Percentiles rank a stretch among this genome's conserved stretches.
phyloP scores from a whole-genome alignment of 30 jellyfish, hydroid and myxozoan genomes.

The Hydractinia symbiolongicarpus region DNA sequence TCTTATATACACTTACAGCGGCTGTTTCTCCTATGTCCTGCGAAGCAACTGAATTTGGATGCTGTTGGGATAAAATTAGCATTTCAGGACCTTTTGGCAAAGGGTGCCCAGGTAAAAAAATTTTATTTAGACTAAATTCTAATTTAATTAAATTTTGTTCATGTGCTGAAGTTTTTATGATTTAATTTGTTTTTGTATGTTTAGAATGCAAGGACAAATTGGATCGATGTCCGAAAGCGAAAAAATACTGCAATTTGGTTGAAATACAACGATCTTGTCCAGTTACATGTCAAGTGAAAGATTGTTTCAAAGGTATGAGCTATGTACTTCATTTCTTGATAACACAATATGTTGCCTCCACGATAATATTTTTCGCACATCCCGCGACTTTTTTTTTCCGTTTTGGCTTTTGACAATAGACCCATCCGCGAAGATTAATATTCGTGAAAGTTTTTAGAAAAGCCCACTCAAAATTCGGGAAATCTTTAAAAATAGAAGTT shows the following conservation, averaged over 20 bases:
- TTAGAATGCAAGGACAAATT: slow-evolving; percentile 50
- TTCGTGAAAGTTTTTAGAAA: too few relatives aligned
- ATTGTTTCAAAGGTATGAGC: background rate
- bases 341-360: background rate
- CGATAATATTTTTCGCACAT: too few relatives aligned
- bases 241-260: background rate
- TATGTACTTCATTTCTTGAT: background rate
- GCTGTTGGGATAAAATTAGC: slow-evolving; percentile 29
- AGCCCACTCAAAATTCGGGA: too few relatives aligned
- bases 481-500: too few relatives aligned
- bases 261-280: slow-evolving; percentile 7
- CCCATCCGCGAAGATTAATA: too few relatives aligned
- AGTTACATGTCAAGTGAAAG: background rate
- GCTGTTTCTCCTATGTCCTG: slow-evolving; percentile 33
- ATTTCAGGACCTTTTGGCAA: slow-evolving; percentile 25
- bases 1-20: background rate
- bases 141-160: background rate
- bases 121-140: too few relatives aligned
- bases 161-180: background rate
- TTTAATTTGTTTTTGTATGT: background rate
- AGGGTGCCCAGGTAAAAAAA: slow-evolving; percentile 25
- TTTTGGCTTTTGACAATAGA: too few relatives aligned
- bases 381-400: too few relatives aligned
- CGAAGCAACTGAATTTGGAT: slow-evolving; percentile 22
- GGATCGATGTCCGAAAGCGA: background rate